Conservation (phyloP, 2,888 invertebrate species). For the Drosophila subsilvestris region DNA sequence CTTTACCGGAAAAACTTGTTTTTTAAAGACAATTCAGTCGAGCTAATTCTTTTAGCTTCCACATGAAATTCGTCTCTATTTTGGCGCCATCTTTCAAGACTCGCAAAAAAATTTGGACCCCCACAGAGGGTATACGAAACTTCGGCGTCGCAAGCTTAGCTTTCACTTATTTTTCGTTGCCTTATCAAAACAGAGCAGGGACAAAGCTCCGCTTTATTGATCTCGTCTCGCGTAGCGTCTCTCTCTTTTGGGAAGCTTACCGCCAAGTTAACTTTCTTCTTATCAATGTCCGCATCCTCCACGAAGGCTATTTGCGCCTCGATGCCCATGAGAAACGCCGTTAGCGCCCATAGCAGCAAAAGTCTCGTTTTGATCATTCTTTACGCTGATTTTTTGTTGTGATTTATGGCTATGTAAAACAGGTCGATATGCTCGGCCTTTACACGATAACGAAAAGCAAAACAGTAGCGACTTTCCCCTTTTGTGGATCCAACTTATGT, state of each 20-base stretch:
- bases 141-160: background rate
- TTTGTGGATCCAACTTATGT: conserved; percentile 1
- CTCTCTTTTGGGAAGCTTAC: conserved; percentile 68
- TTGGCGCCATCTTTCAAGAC: background rate
- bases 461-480: conserved; percentile 12
- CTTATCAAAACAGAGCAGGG: background rate
- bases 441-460: conserved; percentile 26
- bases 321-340: conserved; percentile 30
- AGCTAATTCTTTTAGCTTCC: too few species aligned
- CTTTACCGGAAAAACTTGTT: background rate
- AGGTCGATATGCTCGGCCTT: conserved; percentile 1
- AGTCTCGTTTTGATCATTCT: conserved; percentile 45
- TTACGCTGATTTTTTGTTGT: conserved; percentile 4
- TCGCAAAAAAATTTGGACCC: too few species aligned
- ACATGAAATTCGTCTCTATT: too few species aligned
- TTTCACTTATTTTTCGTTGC: background rate
- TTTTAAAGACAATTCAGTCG: too few species aligned
- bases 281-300: conserved; percentile 73
- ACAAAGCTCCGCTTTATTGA: background rate
- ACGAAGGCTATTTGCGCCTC: conserved; percentile 72
- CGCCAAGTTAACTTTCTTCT: conserved; percentile 74
- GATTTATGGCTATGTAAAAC: conserved; percentile 40
- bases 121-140: background rate
- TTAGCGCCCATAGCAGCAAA: conserved; percentile 30
- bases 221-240: background rate